Evolutionary conservation across 2,888 invertebrate species (phyloP).

Genomic region (Mythimna lalbum): DNA sequence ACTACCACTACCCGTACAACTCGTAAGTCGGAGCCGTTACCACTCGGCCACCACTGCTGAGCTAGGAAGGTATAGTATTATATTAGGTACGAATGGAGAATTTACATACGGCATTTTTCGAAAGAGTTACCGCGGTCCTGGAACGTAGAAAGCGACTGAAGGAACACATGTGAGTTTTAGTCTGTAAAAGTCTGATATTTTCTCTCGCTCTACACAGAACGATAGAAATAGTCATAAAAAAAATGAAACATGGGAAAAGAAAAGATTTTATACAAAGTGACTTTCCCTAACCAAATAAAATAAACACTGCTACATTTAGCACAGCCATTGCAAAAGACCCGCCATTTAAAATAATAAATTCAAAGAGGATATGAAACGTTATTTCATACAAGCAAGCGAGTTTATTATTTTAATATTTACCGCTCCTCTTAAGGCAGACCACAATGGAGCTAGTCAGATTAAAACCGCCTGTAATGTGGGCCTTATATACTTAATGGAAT

Average conservation of each 20-base stretch:
- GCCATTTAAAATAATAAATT: constrained; percentile 16
- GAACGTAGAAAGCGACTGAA: too few relatives aligned
- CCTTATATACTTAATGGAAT: constrained; percentile 23
- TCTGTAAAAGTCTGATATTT: too few relatives aligned
- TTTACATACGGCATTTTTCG: too few relatives aligned
- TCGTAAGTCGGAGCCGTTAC: too few relatives aligned
- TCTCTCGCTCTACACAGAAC: background rate
- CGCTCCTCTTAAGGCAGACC: constrained; percentile 27
- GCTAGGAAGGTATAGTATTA: too few relatives aligned
- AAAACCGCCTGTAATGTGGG: constrained; percentile 8
- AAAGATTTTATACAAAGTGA: background rate
- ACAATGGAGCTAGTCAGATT: constrained; percentile 49
- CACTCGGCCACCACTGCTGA: too few relatives aligned
- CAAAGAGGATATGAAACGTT: constrained; percentile 12
- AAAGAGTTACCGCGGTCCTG: too few relatives aligned
- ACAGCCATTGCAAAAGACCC: background rate
- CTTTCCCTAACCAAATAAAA: background rate
- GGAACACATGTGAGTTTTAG: too few relatives aligned
- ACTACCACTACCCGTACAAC: too few relatives aligned
- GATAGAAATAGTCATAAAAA: background rate
- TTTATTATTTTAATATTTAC: constrained; percentile 42
- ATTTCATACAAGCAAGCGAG: constrained; percentile 27
- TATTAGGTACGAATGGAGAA: too few relatives aligned
- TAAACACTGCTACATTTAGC: background rate
- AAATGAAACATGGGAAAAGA: background rate